Percentiles rank a stretch among this genome's conserved stretches.
Evolutionary conservation across 2,888 invertebrate genomes (phyloP).

Genomic region (Tachystola acroxantha): DNA sequence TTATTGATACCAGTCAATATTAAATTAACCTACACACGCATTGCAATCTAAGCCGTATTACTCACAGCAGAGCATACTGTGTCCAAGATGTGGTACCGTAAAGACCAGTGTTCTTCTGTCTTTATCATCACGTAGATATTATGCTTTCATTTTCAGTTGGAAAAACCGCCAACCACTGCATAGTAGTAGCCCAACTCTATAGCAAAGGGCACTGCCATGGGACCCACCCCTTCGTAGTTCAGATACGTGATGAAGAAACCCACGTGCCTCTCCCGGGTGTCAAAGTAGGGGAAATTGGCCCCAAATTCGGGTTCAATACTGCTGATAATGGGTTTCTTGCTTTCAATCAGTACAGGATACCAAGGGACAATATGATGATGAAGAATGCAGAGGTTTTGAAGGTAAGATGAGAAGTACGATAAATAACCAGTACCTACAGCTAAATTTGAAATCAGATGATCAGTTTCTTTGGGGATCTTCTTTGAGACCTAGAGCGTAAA

Average conservation of each 20-base stretch:
- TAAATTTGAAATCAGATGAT: too few relatives aligned
- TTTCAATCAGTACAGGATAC: slow-evolving; percentile 89
- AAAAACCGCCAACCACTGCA: slow-evolving; percentile 92
- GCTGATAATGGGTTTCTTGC: slow-evolving; percentile 95
- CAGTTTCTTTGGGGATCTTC: too few relatives aligned
- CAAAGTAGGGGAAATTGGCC: slow-evolving; percentile 94
- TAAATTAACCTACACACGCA: too few relatives aligned
- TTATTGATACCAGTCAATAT: too few relatives aligned
- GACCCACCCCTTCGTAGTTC: slow-evolving; percentile 93
- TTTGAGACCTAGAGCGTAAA: too few relatives aligned
- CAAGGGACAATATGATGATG: slow-evolving; percentile 93
- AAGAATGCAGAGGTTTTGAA: slow-evolving; percentile 88
- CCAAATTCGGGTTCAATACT: slow-evolving; percentile 92
- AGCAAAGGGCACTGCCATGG: slow-evolving; percentile 89
- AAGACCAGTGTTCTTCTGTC: too few relatives aligned
- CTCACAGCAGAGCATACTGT: too few relatives aligned
- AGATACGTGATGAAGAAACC: slow-evolving; percentile 89
- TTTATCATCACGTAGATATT: too few relatives aligned
- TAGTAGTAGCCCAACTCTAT: slow-evolving; percentile 93
- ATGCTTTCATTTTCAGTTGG: slow-evolving; percentile 85
- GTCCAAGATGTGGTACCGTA: too few relatives aligned
- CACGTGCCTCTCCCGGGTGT: slow-evolving; percentile 91
- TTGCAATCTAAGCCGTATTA: too few relatives aligned
- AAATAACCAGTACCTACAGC: too few relatives aligned
- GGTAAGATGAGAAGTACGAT: slow-evolving; percentile 13